phyloP scores from a whole-genome alignment of 2,797 vertebrate species.

The Artibeus lituratus region DNA sequence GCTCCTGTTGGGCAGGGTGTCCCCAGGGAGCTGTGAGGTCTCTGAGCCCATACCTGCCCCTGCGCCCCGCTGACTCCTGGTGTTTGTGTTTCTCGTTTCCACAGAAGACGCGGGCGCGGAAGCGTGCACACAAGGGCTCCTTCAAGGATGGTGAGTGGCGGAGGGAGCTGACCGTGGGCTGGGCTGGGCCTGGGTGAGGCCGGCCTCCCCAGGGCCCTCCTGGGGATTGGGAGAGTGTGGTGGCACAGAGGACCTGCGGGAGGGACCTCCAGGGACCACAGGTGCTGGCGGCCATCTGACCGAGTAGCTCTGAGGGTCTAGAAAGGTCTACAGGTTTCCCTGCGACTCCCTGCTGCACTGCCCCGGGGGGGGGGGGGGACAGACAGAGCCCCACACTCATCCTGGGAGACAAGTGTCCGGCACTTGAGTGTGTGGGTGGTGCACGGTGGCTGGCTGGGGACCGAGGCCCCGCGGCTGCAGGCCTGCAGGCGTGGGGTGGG shows the following conservation, averaged over 20 bases:
- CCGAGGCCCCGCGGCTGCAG: neutral
- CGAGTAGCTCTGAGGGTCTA: rapidly evolving
- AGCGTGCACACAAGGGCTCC: conserved; percentile 89
- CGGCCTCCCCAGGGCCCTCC: rapidly evolving
- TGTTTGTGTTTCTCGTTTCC: neutral
- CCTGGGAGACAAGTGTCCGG: rapidly evolving
- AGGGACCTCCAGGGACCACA: neutral
- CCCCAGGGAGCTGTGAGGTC: rapidly evolving
- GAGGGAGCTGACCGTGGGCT: rapidly evolving
- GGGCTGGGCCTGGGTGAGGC: neutral
- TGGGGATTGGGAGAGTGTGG: rapidly evolving
- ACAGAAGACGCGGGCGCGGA: conserved; percentile 90
- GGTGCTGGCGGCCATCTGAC: neutral
- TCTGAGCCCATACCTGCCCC: rapidly evolving
- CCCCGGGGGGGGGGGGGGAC: neutral
- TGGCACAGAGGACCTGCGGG: rapidly evolving
- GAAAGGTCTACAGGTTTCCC: neutral
- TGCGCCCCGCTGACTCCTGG: neutral
- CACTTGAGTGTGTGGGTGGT: rapidly evolving
- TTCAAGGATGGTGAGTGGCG: conserved; percentile 95
- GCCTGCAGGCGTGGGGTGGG: rapidly evolving
- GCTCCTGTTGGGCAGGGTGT: rapidly evolving
- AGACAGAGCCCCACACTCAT: neutral
- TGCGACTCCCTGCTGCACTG: rapidly evolving
- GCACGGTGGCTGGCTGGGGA: neutral